Evolutionary conservation across 2,888 invertebrate species (phyloP).

Genomic region (Creontiades dilutus): DNA sequence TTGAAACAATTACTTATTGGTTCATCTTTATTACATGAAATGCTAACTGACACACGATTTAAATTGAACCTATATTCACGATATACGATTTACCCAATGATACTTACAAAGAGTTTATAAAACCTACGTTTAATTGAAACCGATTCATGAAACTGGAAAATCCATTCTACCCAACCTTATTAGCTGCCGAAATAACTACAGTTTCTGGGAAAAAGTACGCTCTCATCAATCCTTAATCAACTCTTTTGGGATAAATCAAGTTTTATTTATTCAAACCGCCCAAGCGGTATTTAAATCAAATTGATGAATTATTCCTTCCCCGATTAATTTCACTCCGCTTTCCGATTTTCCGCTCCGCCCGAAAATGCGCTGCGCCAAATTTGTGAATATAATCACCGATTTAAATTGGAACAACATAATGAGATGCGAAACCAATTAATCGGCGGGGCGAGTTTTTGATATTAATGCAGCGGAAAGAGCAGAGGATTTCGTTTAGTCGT

Average conservation of each 20-base stretch:
- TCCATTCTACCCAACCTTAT: not conserved
- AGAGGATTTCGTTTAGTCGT: not conserved
- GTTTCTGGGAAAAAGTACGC: constrained; percentile 14
- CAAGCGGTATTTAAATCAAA: constrained; percentile 40
- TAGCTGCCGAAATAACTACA: not conserved
- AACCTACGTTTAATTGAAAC: too few species aligned
- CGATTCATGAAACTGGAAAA: not conserved
- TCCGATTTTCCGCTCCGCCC: not conserved
- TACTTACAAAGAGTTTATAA: too few species aligned
- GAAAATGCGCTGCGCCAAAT: not conserved
- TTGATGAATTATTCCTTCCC: constrained; percentile 30
- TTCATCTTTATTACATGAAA: too few species aligned
- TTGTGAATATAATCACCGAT: constrained; percentile 28
- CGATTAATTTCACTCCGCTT: constrained; percentile 34
- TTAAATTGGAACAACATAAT: constrained; percentile 32
- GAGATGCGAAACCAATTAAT: constrained; percentile 6
- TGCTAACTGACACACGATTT: too few species aligned
- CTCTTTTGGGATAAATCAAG: not conserved
- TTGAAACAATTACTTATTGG: too few species aligned
- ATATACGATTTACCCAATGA: too few species aligned
- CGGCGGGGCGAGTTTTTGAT: not conserved
- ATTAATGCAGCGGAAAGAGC: not conserved
- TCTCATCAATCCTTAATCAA: constrained; percentile 4
- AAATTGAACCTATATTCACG: too few species aligned
- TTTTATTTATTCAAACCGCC: constrained; percentile 34